Evolutionary conservation across 2,888 invertebrate genomes (phyloP).

Genomic region (Idaea aversata): DNA sequence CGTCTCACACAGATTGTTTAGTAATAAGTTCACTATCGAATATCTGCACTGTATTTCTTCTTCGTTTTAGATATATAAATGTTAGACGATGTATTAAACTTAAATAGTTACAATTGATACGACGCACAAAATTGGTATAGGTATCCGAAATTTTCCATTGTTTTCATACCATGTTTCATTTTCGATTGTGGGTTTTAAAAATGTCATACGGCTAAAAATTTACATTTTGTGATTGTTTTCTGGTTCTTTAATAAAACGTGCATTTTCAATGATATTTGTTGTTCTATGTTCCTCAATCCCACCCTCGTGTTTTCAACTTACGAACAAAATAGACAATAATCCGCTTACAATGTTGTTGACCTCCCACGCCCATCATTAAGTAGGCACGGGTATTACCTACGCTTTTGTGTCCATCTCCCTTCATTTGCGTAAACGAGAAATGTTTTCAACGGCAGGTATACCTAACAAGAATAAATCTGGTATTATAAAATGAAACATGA

Average conservation of each 20-base stretch:
- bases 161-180: conserved; percentile 25
- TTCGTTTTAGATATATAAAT: conserved; percentile 23
- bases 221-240: conserved; percentile 64
- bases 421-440: too few relatives aligned
- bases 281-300: not conserved
- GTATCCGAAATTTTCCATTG: conserved; percentile 30
- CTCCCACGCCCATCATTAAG: too few relatives aligned
- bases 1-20: conserved; percentile 11
- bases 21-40: conserved; percentile 18
- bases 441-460: too few relatives aligned
- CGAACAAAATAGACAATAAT: not conserved
- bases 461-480: too few relatives aligned
- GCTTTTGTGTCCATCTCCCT: too few relatives aligned
- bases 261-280: conserved; percentile 37
- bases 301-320: not conserved
- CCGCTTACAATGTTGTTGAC: too few relatives aligned
- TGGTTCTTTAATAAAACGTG: conserved; percentile 64
- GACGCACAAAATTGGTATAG: conserved; percentile 46
- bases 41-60: conserved; percentile 22
- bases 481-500: too few relatives aligned
- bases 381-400: too few relatives aligned
- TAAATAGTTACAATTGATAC: conserved; percentile 14
- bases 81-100: conserved; percentile 12
- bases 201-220: conserved; percentile 44
- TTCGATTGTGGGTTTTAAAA: conserved; percentile 33